A percentile compares a stretch with the other conserved stretches of the same genome.
Conservation (phyloP, 2,797 vertebrate genomes). For the Bradypodion ventrale region DNA sequence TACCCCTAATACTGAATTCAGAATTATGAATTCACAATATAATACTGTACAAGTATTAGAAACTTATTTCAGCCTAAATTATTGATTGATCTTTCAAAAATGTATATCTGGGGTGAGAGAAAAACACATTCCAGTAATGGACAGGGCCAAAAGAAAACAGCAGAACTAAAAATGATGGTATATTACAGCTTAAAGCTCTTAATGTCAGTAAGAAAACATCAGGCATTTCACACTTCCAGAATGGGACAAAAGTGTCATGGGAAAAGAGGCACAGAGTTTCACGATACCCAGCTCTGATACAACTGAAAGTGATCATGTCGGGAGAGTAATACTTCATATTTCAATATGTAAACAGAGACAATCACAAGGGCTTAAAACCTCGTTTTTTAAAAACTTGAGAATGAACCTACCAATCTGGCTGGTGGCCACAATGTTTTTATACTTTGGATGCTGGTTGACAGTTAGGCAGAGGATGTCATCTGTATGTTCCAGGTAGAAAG, state of each 20-base stretch:
- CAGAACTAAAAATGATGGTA: too few species aligned
- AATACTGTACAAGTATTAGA: background rate
- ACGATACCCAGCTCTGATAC: too few species aligned
- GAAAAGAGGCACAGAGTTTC: too few species aligned
- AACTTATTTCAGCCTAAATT: too few species aligned
- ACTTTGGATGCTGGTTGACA: constrained; percentile 96
- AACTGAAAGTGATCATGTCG: background rate
- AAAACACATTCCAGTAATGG: too few species aligned
- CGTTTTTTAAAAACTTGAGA: background rate
- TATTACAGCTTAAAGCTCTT: too few species aligned
- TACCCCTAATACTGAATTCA: background rate
- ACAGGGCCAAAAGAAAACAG: too few species aligned
- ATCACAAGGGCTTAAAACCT: background rate
- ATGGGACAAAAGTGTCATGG: too few species aligned
- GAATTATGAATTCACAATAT: background rate
- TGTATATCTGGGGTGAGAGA: too few species aligned
- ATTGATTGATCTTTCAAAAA: too few species aligned
- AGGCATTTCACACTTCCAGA: too few species aligned
- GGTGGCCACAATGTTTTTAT: constrained; percentile 93
- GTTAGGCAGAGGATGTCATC: constrained; percentile 98
- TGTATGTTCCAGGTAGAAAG: constrained; percentile 96
- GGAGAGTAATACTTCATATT: background rate
- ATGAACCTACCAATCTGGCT: constrained; percentile 92
- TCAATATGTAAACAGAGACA: constrained; percentile 3
- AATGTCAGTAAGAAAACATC: too few species aligned